Evolutionary conservation across 2,888 invertebrate genomes (phyloP).

Genomic region (Psococerastis gibbosa): DNA sequence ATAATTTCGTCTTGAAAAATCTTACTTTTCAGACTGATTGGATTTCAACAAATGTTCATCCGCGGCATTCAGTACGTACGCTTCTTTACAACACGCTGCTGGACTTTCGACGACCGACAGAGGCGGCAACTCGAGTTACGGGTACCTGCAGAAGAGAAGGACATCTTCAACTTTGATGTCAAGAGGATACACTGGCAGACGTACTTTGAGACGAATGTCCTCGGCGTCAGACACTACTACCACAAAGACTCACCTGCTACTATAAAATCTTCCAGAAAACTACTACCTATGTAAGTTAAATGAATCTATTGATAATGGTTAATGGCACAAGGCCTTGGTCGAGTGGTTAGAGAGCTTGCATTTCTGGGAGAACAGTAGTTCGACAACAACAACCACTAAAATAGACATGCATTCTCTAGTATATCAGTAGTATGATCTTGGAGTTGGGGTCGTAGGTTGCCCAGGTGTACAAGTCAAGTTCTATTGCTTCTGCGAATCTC

Average conservation of each 20-base stretch:
- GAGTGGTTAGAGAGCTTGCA: no score
- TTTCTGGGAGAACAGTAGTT: no score
- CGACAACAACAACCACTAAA: no score
- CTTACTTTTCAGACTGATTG: constrained; percentile 1
- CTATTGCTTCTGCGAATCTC: no score
- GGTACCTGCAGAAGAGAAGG: constrained; percentile 23
- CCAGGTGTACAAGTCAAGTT: no score
- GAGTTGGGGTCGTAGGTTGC: no score
- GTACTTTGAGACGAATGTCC: constrained; percentile 32
- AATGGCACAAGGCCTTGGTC: not conserved
- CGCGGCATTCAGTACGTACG: constrained; percentile 28
- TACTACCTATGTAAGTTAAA: not conserved
- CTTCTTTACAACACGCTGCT: constrained; percentile 34
- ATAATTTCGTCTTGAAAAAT: no score
- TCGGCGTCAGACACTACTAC: constrained; percentile 26
- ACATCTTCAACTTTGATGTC: constrained; percentile 30
- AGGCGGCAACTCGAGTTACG: constrained; percentile 23
- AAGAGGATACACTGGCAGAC: constrained; percentile 29
- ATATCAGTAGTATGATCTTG: no score
- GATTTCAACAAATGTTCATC: constrained; percentile 1
- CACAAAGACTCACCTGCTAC: not conserved
- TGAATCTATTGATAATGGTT: not conserved
- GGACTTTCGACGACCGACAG: constrained; percentile 28
- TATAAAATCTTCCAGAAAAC: not conserved
- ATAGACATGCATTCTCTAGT: no score